A percentile compares a stretch with the other conserved stretches of the same genome.
Evolutionary conservation across 2,797 vertebrate species (phyloP).

Genomic region (Chrosomus eos): DNA sequence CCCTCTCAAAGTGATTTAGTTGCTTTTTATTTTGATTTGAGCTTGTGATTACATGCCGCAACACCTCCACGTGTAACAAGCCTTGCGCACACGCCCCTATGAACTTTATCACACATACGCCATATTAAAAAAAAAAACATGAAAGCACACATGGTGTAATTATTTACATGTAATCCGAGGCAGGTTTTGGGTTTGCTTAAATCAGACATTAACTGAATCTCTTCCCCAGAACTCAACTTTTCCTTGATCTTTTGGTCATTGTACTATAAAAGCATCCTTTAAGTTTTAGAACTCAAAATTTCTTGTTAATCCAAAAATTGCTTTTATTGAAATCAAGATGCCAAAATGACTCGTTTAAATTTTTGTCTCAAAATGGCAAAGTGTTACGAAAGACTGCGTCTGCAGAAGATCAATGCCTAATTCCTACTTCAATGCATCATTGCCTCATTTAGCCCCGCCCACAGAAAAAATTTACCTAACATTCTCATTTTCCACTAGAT

Average conservation of each 20-base stretch:
- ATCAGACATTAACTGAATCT: slow-evolving; percentile 14
- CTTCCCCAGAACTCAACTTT: neutral
- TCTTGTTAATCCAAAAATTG: neutral
- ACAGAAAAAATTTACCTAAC: neutral
- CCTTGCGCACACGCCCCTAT: neutral
- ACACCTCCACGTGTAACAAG: slow-evolving; percentile 8
- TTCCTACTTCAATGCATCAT: too few relatives aligned
- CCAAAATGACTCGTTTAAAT: neutral
- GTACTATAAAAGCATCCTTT: neutral
- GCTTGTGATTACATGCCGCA: slow-evolving; percentile 35
- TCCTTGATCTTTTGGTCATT: neutral
- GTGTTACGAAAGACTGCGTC: neutral
- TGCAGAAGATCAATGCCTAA: neutral
- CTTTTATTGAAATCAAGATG: neutral
- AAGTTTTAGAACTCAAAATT: neutral
- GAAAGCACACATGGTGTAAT: neutral
- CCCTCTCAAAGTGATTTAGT: slow-evolving; percentile 32
- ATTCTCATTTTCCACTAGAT: too few relatives aligned
- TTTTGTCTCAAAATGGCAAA: neutral
- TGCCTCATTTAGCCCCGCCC: too few relatives aligned
- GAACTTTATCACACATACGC: slow-evolving; percentile 15
- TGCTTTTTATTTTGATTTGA: slow-evolving; percentile 27
- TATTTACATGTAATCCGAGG: slow-evolving; percentile 29
- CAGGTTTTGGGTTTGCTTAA: neutral
- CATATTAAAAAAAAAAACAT: slow-evolving; percentile 12